phyloP scores from a whole-genome alignment of 2,113 vertebrate genomes.

The Percina caprodes region DNA sequence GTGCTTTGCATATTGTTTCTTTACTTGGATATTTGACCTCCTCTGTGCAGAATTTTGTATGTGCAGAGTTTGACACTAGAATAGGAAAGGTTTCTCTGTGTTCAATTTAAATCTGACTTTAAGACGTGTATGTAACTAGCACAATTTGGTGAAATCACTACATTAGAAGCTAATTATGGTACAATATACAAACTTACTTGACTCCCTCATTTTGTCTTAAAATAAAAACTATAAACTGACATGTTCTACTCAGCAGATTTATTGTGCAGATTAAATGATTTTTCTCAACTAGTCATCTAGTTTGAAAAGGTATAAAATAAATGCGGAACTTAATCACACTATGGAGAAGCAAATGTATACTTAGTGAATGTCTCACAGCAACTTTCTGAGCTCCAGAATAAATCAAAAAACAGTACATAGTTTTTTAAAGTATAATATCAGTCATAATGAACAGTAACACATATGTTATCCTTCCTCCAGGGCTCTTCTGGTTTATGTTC shows the following conservation, averaged over 20 bases:
- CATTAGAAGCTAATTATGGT: neutral
- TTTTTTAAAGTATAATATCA: slow-evolving; percentile 26
- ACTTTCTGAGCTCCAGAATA: slow-evolving; percentile 36
- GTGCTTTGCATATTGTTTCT: neutral
- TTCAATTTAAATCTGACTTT: neutral
- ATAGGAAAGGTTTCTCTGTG: neutral
- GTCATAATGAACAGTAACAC: slow-evolving; percentile 38
- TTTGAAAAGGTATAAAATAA: slow-evolving; percentile 77
- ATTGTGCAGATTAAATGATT: slow-evolving; percentile 67
- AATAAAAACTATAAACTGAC: slow-evolving; percentile 4
- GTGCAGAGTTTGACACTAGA: neutral
- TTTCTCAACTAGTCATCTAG: slow-evolving; percentile 58
- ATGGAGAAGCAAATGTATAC: slow-evolving; percentile 47
- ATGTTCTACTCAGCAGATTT: slow-evolving; percentile 55
- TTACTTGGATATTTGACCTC: neutral
- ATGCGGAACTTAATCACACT: slow-evolving; percentile 62
- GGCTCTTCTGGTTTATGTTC: slow-evolving; percentile 27
- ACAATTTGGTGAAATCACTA: neutral
- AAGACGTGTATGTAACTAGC: too few relatives aligned
- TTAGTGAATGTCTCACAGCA: slow-evolving; percentile 42
- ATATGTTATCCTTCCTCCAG: slow-evolving; percentile 15
- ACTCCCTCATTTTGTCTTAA: neutral
- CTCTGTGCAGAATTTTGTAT: neutral
- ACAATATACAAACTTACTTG: neutral
- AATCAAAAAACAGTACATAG: slow-evolving; percentile 45